Evolutionary conservation across 2,113 vertebrate genomes (phyloP).

Genomic region (Ochotona curzoniae): DNA sequence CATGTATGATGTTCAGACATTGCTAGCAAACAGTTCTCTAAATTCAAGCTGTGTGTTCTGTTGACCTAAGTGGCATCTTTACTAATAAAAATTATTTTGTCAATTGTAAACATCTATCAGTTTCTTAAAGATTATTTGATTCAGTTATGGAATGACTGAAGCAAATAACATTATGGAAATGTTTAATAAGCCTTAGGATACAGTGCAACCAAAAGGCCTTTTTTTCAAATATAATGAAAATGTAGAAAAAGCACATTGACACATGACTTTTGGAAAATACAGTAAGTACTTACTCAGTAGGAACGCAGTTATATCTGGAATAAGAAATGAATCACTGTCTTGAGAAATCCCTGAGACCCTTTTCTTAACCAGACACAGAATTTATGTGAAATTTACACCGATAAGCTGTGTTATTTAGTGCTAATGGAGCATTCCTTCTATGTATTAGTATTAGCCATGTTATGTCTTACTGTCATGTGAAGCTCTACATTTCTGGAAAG

Average conservation of each 20-base stretch:
- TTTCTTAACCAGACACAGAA: background rate
- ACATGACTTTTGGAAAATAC: background rate
- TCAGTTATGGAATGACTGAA: background rate
- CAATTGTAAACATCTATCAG: background rate
- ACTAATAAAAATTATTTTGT: background rate
- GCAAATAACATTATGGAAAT: no score
- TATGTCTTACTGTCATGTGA: background rate
- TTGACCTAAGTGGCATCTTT: background rate
- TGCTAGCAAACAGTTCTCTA: background rate
- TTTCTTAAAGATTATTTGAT: background rate
- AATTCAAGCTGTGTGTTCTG: background rate
- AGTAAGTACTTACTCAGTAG: background rate
- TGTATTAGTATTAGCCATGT: background rate
- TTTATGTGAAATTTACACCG: background rate
- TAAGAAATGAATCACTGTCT: background rate
- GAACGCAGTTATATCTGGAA: background rate
- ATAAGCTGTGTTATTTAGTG: background rate
- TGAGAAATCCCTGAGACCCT: background rate
- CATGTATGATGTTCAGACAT: background rate
- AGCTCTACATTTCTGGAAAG: background rate
- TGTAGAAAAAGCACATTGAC: background rate
- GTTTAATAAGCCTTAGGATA: background rate
- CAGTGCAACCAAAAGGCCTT: background rate
- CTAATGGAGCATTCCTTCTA: background rate
- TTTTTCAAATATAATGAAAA: background rate